Percentiles rank a stretch among this genome's conserved stretches.
These are phyloP conservation scores for Scelioninae gen. 2 DNA, from an alignment of 2,888 invertebrate genomes.

Conservation along the genomic window DNA sequence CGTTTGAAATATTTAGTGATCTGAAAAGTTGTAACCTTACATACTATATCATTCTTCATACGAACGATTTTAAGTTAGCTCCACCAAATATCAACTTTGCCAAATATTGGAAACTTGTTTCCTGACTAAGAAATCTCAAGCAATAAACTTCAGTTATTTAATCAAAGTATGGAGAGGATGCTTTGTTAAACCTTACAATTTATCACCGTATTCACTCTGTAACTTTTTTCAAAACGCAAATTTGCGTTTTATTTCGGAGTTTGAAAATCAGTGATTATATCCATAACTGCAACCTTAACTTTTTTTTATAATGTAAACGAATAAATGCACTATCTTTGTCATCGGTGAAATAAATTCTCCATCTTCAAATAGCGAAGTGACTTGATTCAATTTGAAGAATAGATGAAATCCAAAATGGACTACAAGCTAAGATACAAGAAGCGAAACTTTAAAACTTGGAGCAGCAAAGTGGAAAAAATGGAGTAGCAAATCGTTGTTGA, in stretches of 20 bases:
- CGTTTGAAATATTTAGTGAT: no score
- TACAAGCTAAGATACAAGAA: background rate
- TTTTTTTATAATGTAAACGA: no score
- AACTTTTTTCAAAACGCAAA: background rate
- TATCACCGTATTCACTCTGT: background rate
- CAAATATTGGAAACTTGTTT: conserved; percentile 1
- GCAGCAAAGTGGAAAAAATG: background rate
- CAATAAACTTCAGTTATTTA: background rate
- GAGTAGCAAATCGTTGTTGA: background rate
- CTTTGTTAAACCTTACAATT: background rate
- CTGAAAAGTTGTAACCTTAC: no score
- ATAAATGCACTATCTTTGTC: no score
- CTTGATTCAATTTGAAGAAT: no score
- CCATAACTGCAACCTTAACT: no score
- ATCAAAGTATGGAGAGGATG: background rate
- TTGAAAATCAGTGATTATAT: no score
- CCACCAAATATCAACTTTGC: background rate
- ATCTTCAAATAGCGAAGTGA: background rate
- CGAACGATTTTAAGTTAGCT: background rate
- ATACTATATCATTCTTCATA: background rate
- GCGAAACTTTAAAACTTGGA: background rate
- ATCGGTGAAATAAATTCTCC: background rate
- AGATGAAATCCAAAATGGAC: background rate
- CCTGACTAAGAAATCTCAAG: background rate
- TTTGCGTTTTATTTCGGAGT: background rate